Base-by-base conservation (phyloP, 1,140 invertebrate species). In the Diabrotica undecimpunctata region DNA sequence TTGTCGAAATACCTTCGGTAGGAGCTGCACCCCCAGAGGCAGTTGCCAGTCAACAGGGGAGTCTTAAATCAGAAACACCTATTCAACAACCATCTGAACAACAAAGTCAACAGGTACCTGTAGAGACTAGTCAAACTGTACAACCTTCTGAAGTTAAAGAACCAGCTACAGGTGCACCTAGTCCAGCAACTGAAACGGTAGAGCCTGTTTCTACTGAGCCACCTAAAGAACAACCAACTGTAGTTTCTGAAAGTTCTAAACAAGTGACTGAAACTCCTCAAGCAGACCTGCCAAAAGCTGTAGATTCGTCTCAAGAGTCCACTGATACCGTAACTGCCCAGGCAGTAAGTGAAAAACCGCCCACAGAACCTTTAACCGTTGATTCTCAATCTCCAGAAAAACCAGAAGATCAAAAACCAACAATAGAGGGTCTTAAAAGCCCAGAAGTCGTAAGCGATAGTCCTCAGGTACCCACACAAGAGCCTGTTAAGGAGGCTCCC, bases 401-500 rank as follows among this genome's bases (percentile, higher is more conserved):
- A 25, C 25, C 25, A 25, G 25, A 25, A 25, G 25, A 25, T 2
- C 25, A 25, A 25, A 46, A 8, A 35, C 52, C 58, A 51, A 52
- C 69, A 38, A 72, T 73, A 12, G 79, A 81, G 67, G 79, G 77
- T 57, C 79, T 80, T 57, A 25, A 25, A 25, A 25, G 25, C 25
- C 25, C 25, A 25, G 25, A 25, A 25, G 25, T 25, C 25, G 25
- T 25, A 25, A 25, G 25, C 25, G 25, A 25, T 25, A 25, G 25
- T 25, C 25, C 25, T 25, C 25, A 25, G 25, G 25, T 4, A 25
- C 1, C 25, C 1, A 25, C 25, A 25, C 25, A 25, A 25, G 25
- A 25, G 25, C 25, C 25, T 25, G 25, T 25, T 25, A 25, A 25
- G 25, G 25, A 25, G 25, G 25, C 25, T 25, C 25, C 25, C 25